Conservation (phyloP, 2,113 vertebrate genomes). For the Gracilinanus agilis region DNA sequence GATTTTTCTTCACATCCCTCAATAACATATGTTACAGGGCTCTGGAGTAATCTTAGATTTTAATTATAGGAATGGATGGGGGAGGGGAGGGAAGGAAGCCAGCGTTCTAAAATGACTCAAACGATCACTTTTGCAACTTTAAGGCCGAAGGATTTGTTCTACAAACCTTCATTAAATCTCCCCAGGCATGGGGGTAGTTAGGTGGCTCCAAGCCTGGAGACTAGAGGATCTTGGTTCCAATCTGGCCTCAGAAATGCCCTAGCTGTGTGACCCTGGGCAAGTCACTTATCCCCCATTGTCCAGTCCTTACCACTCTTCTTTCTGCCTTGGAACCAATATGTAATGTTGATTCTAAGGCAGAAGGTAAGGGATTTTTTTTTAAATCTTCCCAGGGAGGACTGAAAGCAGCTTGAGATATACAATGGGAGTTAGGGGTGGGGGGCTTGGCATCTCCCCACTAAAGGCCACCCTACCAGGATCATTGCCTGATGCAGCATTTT, state of each 20-base stretch:
- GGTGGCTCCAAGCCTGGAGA: too few species aligned
- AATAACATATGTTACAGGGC: constrained; percentile 1
- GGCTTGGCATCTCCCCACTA: too few species aligned
- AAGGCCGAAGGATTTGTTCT: constrained; percentile 7
- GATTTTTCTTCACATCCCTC: not conserved
- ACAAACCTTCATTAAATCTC: constrained; percentile 5
- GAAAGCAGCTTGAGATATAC: not conserved
- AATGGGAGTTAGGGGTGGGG: not conserved
- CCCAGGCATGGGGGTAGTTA: not conserved
- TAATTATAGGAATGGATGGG: constrained; percentile 56
- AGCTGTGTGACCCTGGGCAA: too few species aligned
- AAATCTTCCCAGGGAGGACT: not conserved
- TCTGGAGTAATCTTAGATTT: constrained; percentile 51
- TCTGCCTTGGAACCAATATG: too few species aligned
- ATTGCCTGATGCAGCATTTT: not conserved
- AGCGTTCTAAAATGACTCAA: not conserved
- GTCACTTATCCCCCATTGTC: too few species aligned
- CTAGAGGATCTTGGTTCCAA: too few species aligned
- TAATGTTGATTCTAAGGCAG: too few species aligned
- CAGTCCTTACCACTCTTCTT: too few species aligned
- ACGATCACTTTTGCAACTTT: constrained; percentile 42
- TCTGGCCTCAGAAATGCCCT: too few species aligned
- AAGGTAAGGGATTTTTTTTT: not conserved
- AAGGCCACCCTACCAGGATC: not conserved
- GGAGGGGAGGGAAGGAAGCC: constrained; percentile 23